These are phyloP conservation scores for Tryphoninae sp. DNA, from an alignment of 2,888 invertebrate genomes.

Conservation along the genomic window DNA sequence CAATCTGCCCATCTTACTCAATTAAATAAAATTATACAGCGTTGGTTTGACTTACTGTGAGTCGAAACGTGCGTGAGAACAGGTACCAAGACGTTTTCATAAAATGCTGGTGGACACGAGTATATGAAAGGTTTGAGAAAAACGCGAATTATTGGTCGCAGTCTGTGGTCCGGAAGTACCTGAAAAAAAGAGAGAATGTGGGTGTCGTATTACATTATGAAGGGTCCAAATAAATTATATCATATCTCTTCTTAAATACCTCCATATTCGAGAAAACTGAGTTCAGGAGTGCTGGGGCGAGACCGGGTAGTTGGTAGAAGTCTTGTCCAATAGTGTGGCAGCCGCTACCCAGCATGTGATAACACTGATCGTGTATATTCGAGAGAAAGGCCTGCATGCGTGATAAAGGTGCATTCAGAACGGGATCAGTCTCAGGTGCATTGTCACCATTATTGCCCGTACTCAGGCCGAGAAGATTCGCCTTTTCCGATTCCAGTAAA, in stretches of 20 bases:
- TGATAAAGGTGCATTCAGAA: conserved; percentile 85
- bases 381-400: conserved; percentile 93
- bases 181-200: conserved; percentile 77
- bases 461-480: conserved; percentile 87
- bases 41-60: conserved; percentile 85
- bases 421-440: conserved; percentile 80
- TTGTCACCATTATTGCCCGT: conserved; percentile 75
- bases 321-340: conserved; percentile 89
- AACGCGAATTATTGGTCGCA: conserved; percentile 91
- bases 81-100: conserved; percentile 89
- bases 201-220: not conserved
- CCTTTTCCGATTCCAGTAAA: conserved; percentile 89
- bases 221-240: not conserved
- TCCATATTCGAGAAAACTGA: conserved; percentile 88
- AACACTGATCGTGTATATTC: conserved; percentile 91
- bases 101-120: conserved; percentile 92
- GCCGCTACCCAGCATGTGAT: conserved; percentile 87
- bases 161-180: conserved; percentile 91
- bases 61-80: conserved; percentile 90
- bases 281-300: conserved; percentile 88
- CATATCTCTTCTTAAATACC: conserved; percentile 73
- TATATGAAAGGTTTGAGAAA: conserved; percentile 93
- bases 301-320: conserved; percentile 90
- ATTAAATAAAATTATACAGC: not conserved
- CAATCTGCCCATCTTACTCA: not conserved